Conservation (phyloP, 1,140 invertebrate genomes). For the Hypothenemus hampei region DNA sequence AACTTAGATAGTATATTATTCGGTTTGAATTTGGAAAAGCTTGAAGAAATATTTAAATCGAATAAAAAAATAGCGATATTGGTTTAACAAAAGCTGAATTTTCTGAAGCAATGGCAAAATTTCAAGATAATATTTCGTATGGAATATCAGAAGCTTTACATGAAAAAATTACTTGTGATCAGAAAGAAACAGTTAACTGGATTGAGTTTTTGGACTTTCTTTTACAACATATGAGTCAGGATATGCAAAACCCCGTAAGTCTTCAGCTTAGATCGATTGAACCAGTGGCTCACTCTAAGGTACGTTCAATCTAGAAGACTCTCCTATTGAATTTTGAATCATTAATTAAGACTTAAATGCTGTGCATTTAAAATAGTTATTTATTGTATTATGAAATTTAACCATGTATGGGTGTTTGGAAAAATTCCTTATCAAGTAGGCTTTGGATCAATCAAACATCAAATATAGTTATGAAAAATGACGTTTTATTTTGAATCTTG, state of each 20-base stretch:
- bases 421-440: neutral
- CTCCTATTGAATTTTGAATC: no score
- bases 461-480: no score
- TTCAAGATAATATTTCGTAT: neutral
- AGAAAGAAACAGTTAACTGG: constrained; percentile 34
- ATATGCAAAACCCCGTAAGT: constrained; percentile 10
- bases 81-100: neutral
- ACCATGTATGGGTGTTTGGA: no score
- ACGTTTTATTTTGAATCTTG: no score
- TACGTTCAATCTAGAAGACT: constrained; percentile 14
- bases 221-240: constrained; percentile 26
- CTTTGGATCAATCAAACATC: neutral
- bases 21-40: no score
- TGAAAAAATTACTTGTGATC: neutral
- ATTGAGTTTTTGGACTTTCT: constrained; percentile 37
- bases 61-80: neutral
- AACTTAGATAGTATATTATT: no score
- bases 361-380: no score
- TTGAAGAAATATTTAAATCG: neutral
- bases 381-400: no score
- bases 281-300: constrained; percentile 31
- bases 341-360: no score
- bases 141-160: neutral
- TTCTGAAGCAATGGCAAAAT: neutral
- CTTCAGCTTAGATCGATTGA: constrained; percentile 28